Evolutionary conservation across 2,797 vertebrate species (phyloP).

Genomic region (Acanthis flammea): DNA sequence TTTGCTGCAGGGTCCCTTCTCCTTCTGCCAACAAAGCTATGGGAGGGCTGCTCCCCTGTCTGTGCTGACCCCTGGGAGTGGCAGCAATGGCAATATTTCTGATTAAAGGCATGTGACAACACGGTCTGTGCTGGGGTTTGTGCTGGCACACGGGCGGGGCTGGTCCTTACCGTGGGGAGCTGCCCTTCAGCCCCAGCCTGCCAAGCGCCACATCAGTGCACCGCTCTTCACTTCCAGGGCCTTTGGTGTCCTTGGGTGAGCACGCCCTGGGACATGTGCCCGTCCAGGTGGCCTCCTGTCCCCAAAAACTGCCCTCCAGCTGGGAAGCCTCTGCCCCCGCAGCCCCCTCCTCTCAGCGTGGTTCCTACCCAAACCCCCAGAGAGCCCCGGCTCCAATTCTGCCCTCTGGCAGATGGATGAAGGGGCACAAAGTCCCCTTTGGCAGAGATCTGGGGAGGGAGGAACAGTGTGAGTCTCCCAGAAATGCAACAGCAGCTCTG

Average conservation of each 20-base stretch:
- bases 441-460: no score
- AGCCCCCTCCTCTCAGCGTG: background rate
- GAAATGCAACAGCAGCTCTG: background rate
- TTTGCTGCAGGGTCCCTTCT: background rate
- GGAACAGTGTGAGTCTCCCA: background rate
- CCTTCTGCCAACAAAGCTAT: background rate
- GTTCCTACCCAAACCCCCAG: background rate
- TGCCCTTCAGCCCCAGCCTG: background rate
- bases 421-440: background rate
- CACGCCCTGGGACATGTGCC: background rate
- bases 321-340: background rate
- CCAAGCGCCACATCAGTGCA: background rate
- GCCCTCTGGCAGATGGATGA: background rate
- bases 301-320: background rate
- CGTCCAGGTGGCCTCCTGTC: background rate
- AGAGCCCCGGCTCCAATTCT: background rate
- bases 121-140: background rate
- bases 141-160: rapidly evolving
- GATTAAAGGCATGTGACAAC: rapidly evolving
- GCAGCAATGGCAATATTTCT: no score
- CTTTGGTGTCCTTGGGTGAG: background rate
- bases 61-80: no score
- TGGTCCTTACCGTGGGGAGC: background rate
- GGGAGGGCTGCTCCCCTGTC: background rate
- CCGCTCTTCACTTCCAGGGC: background rate